Percentiles rank a stretch among this genome's conserved stretches.
Conservation (phyloP, 1,140 invertebrate species). For the Acyrthosiphon pisum region DNA sequence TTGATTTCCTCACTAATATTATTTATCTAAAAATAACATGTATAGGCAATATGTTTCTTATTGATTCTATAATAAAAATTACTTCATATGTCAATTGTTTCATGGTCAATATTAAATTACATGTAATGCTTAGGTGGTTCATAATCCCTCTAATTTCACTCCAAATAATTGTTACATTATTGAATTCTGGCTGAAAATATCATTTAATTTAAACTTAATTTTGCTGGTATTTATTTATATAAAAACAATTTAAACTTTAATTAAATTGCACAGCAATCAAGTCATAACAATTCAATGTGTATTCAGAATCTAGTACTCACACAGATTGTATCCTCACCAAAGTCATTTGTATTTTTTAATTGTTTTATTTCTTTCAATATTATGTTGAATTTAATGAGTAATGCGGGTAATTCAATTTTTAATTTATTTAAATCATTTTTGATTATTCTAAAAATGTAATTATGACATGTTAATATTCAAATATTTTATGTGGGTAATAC, state of each 20-base stretch:
- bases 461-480: not conserved
- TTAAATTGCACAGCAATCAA: not conserved
- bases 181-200: not conserved
- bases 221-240: too few relatives aligned
- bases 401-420: not conserved
- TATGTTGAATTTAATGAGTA: not conserved
- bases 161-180: not conserved
- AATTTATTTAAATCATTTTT: slow-evolving; percentile 13
- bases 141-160: slow-evolving; percentile 6
- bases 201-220: not conserved
- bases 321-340: not conserved
- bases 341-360: not conserved
- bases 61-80: not conserved
- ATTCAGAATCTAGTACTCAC: not conserved
- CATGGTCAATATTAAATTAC: slow-evolving; percentile 2
- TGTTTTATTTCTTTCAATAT: not conserved
- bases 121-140: slow-evolving; percentile 21
- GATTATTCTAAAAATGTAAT: slow-evolving; percentile 2
- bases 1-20: not conserved
- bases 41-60: not conserved
- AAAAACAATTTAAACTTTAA: not conserved
- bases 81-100: slow-evolving; percentile 9
- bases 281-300: too few relatives aligned
- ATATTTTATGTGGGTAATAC: not conserved
- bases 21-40: not conserved